Base-by-base conservation (phyloP, 2,888 invertebrate species). In the Chelonus formosanus region DNA sequence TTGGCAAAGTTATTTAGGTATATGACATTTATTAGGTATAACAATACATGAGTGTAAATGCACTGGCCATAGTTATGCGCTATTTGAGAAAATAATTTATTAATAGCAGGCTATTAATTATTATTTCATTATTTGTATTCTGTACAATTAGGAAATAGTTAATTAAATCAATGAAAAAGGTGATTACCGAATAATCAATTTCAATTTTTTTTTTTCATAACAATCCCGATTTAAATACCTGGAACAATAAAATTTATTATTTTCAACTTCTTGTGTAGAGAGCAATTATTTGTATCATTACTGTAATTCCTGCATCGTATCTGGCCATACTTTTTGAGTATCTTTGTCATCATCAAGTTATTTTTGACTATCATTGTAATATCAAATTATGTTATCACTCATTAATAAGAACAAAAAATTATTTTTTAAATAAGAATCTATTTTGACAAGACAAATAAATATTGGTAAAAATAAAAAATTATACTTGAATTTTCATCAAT, bases 1-100 rank as follows among this genome's bases (percentile, higher is more conserved):
- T 84, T 84, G 84, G 84, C 83, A 84, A 84, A 83, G 81, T 83
- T 81, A 78, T 81, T 84, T 82, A 81, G 80, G 84, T 83, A 75
- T 75, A 73, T 77, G 76, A 79, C 76, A 34, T 52, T 40, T 5
- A 79, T 82, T 80, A 80, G 73, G 76, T 79, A 70, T 79, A 78
- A 81, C 75, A 75, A 79, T 81, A 82, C 80, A 77, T 78, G 77
- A 78, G 79, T 79, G 70, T 67, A 78, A 82, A 83, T 82, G 82
- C 83, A 84, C 83, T 84, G 84, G 83, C 84, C 84, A 81, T 82
- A 77, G 73, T 75, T 43, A 57, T 50, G 57, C 44, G 44, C 61
- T 61, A 61, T 53, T 32, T 53, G 43, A 35, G 35, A 44, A 52
- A 47, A 54, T 53, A 1, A 20, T 20, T 20, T 20, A 20, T 20